phyloP scores from a whole-genome alignment of 2,888 invertebrate genomes.

The Pseudeuparius sepicola region DNA sequence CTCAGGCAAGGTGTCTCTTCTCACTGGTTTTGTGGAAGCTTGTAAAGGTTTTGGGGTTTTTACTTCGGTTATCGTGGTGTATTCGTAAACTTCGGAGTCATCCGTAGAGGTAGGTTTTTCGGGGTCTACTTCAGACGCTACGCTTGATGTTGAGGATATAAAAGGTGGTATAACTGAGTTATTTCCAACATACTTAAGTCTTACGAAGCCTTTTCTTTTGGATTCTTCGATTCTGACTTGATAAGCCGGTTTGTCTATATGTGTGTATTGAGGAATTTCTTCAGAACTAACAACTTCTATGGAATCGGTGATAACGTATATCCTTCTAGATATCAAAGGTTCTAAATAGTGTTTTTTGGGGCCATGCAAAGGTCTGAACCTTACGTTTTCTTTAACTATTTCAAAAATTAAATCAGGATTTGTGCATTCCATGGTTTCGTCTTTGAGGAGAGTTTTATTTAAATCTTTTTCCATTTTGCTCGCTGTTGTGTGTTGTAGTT shows the following conservation, averaged over 20 bases:
- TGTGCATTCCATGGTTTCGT: constrained; percentile 45
- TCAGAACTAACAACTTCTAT: constrained; percentile 50
- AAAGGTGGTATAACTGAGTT: too few relatives aligned
- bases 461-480: constrained; percentile 26
- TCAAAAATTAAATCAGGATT: constrained; percentile 63
- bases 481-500: constrained; percentile 18
- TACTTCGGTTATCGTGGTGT: constrained; percentile 23
- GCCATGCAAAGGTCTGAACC: constrained; percentile 41
- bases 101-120: too few relatives aligned
- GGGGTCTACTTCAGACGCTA: too few relatives aligned
- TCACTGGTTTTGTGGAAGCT: constrained; percentile 16
- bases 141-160: too few relatives aligned
- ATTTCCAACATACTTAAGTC: too few relatives aligned
- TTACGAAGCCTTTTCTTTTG: too few relatives aligned
- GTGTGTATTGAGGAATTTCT: constrained; percentile 26
- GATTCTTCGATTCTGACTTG: constrained; percentile 25
- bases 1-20: constrained; percentile 44
- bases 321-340: constrained; percentile 51
- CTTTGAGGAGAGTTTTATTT: constrained; percentile 24
- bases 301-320: constrained; percentile 64
- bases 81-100: constrained; percentile 23
- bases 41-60: constrained; percentile 25
- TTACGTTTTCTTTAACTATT: constrained; percentile 52
- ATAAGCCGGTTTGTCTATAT: constrained; percentile 27
- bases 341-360: constrained; percentile 41